A percentile compares a stretch with the other conserved stretches of the same genome.
Conservation (phyloP, 1,140 invertebrate genomes). For the Centruroides vittatus region DNA sequence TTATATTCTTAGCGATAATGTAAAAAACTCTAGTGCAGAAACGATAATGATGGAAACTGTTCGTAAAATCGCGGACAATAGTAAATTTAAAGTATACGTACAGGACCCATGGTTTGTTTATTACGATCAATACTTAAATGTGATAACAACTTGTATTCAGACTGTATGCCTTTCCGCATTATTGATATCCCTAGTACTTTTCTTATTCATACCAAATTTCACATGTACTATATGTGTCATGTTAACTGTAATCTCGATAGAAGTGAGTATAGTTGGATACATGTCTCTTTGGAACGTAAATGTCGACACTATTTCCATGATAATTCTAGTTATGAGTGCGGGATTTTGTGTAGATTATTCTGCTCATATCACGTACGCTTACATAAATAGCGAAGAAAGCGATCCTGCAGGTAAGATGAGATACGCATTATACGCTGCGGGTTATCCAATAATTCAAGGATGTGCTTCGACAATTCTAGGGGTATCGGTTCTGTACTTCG, state of each 20-base stretch:
- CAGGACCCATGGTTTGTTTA: conserved; percentile 90
- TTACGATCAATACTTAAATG: conserved; percentile 85
- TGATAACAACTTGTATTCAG: conserved; percentile 79
- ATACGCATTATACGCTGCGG: conserved; percentile 73
- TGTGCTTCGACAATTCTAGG: conserved; percentile 82
- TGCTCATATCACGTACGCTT: conserved; percentile 91
- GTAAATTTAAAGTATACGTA: conserved; percentile 65
- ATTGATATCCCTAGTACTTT: conserved; percentile 88
- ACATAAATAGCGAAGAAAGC: conserved; percentile 57
- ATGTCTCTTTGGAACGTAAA: conserved; percentile 91
- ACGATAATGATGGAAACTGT: conserved; percentile 74
- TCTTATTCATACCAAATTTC: conserved; percentile 88
- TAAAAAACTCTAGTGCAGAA: conserved; percentile 74
- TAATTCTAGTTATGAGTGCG: conserved; percentile 95
- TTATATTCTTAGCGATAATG: conserved; percentile 73
- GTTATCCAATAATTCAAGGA: conserved; percentile 91
- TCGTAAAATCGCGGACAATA: conserved; percentile 56
- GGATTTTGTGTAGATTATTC: conserved; percentile 95
- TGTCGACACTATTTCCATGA: conserved; percentile 94
- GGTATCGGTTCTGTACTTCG: conserved; percentile 66
- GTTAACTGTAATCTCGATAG: conserved; percentile 86
- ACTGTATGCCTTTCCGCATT: conserved; percentile 77
- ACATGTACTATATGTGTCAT: conserved; percentile 86
- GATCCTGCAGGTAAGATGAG: conserved; percentile 48
- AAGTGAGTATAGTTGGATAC: conserved; percentile 87